Conservation (phyloP, 2,888 invertebrate genomes). For the Thymelicus sylvestris region DNA sequence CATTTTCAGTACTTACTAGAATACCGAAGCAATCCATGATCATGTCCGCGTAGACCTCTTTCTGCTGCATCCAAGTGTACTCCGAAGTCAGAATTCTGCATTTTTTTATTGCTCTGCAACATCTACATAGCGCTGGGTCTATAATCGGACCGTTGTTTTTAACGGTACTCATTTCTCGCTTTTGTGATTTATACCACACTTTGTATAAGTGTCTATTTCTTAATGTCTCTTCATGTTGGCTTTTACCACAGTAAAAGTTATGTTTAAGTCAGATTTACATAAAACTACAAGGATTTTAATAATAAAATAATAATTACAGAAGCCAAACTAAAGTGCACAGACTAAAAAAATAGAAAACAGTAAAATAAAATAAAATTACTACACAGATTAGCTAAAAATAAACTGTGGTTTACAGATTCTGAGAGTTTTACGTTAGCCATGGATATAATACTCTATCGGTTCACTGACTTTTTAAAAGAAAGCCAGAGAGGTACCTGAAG, state of each 20-base stretch:
- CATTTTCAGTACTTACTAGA: slow-evolving; percentile 58
- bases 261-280: background rate
- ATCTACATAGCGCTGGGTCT: slow-evolving; percentile 77
- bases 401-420: too few relatives aligned
- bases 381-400: too few relatives aligned
- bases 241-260: slow-evolving; percentile 8
- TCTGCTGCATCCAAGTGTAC: slow-evolving; percentile 76
- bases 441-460: too few relatives aligned
- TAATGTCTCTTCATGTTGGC: slow-evolving; percentile 7
- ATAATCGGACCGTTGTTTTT: slow-evolving; percentile 69
- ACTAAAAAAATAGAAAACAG: background rate
- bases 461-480: too few relatives aligned
- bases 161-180: slow-evolving; percentile 27
- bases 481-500: too few relatives aligned
- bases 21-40: slow-evolving; percentile 79
- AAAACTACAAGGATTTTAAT: slow-evolving; percentile 6
- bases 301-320: background rate
- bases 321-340: slow-evolving; percentile 8
- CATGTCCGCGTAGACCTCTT: slow-evolving; percentile 77
- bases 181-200: slow-evolving; percentile 22
- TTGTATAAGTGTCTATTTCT: background rate
- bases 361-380: too few relatives aligned
- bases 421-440: too few relatives aligned
- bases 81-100: slow-evolving; percentile 74
- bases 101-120: slow-evolving; percentile 77